phyloP scores from a whole-genome alignment of 1,140 invertebrate species.

The Araneus ventricosus region DNA sequence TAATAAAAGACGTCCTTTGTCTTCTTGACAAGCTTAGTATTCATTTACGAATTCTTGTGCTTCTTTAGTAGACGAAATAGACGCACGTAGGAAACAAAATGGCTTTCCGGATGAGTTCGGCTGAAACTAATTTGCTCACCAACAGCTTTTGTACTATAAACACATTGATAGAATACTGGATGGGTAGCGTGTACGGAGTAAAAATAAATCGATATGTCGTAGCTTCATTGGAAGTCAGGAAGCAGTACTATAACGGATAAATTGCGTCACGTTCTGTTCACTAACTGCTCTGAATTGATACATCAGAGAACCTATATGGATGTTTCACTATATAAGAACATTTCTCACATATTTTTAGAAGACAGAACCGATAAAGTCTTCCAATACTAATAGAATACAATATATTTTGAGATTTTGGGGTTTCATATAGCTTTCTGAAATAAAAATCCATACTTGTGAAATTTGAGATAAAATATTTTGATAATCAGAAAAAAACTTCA shows the following conservation, averaged over 20 bases:
- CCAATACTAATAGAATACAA: too few species aligned
- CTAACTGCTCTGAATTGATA: neutral
- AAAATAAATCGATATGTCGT: neutral
- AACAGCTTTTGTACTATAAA: neutral
- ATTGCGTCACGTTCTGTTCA: neutral
- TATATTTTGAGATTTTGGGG: too few species aligned
- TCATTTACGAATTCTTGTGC: conserved; percentile 29
- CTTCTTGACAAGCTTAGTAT: neutral
- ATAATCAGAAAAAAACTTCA: too few species aligned
- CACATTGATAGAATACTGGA: neutral
- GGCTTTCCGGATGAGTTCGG: conserved; percentile 21
- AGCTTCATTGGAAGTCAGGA: neutral
- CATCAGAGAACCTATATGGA: neutral
- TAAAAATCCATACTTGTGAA: too few species aligned
- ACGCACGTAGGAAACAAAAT: conserved; percentile 1
- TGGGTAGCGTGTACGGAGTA: neutral
- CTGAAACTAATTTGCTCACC: neutral
- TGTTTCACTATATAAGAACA: too few species aligned
- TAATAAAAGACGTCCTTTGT: neutral
- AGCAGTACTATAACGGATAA: neutral
- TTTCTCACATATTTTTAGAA: too few species aligned
- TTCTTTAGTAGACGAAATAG: conserved; percentile 5
- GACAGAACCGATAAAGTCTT: too few species aligned
- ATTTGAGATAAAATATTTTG: too few species aligned
- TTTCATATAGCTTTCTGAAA: too few species aligned